Conservation (phyloP, 1,140 invertebrate species). For the Maniola jurtina region DNA sequence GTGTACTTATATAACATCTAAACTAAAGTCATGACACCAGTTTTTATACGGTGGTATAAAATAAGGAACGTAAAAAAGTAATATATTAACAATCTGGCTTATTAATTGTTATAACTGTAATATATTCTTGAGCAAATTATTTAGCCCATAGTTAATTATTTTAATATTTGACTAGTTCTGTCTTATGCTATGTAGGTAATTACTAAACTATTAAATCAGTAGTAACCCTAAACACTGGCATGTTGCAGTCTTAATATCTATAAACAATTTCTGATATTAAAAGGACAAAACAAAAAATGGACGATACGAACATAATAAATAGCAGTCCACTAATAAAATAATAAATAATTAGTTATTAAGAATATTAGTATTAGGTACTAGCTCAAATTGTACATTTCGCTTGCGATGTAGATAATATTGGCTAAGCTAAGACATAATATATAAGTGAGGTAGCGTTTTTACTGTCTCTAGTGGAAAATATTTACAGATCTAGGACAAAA, state of each 20-base stretch:
- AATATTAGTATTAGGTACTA: conserved; percentile 23
- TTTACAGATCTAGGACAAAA: conserved; percentile 68
- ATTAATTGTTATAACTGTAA: conserved; percentile 23
- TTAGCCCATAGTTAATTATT: conserved; percentile 49
- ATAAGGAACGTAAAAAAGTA: conserved; percentile 35
- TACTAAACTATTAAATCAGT: conserved; percentile 47
- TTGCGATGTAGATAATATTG: conserved; percentile 53
- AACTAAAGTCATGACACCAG: conserved; percentile 20
- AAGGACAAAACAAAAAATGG: conserved; percentile 11
- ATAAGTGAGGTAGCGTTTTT: conserved; percentile 77
- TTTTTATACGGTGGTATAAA: conserved; percentile 23
- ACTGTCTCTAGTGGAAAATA: conserved; percentile 75
- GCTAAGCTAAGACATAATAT: conserved; percentile 74
- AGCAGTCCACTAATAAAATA: conserved; percentile 3
- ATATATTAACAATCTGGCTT: conserved; percentile 33
- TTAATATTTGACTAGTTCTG: conserved; percentile 72
- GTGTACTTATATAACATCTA: conserved; percentile 14
- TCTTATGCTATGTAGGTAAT: conserved; percentile 44
- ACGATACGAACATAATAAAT: conserved; percentile 3
- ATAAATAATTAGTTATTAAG: conserved; percentile 8
- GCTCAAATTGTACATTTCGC: conserved; percentile 28
- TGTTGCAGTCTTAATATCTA: conserved; percentile 66
- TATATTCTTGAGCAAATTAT: conserved; percentile 49
- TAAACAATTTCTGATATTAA: conserved; percentile 27
- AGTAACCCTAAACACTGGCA: conserved; percentile 68